Conservation (phyloP, 2,797 vertebrate genomes). For the Xenentodon cancila region DNA sequence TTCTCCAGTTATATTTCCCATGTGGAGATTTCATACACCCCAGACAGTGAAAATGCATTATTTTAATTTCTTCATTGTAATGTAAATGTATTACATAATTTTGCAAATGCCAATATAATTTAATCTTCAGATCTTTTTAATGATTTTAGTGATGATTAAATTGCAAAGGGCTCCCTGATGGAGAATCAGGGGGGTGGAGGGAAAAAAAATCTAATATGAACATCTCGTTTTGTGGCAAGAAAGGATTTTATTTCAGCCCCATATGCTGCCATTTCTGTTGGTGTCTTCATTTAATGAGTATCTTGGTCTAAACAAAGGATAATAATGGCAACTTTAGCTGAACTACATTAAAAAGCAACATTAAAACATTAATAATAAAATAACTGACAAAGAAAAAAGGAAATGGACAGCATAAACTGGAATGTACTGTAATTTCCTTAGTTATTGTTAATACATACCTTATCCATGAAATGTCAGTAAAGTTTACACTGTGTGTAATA, state of each 20-base stretch:
- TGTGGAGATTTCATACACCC: constrained; percentile 84
- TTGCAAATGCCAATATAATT: constrained; percentile 91
- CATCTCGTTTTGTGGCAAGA: constrained; percentile 84
- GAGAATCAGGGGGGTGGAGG: constrained; percentile 80
- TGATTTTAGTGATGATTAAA: constrained; percentile 91
- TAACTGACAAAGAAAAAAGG: constrained; percentile 34
- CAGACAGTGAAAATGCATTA: constrained; percentile 87
- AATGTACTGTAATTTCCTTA: neutral
- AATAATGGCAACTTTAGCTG: constrained; percentile 66
- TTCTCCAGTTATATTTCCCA: constrained; percentile 87
- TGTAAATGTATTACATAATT: constrained; percentile 92
- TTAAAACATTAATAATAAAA: constrained; percentile 56
- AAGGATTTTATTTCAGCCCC: constrained; percentile 82
- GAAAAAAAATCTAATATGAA: constrained; percentile 85
- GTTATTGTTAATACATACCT: constrained; percentile 11
- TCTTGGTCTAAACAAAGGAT: constrained; percentile 70
- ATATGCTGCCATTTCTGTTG: constrained; percentile 70
- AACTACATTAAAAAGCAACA: constrained; percentile 45
- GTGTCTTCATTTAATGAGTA: constrained; percentile 77
- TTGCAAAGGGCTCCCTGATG: constrained; percentile 87
- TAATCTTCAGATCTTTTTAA: constrained; percentile 91
- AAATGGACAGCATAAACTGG: constrained; percentile 19
- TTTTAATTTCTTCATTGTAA: constrained; percentile 91
- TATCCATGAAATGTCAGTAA: constrained; percentile 12
- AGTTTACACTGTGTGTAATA: constrained; percentile 8